Evolutionary conservation across 2,888 invertebrate genomes (phyloP).

Genomic region (Mimas tiliae): DNA sequence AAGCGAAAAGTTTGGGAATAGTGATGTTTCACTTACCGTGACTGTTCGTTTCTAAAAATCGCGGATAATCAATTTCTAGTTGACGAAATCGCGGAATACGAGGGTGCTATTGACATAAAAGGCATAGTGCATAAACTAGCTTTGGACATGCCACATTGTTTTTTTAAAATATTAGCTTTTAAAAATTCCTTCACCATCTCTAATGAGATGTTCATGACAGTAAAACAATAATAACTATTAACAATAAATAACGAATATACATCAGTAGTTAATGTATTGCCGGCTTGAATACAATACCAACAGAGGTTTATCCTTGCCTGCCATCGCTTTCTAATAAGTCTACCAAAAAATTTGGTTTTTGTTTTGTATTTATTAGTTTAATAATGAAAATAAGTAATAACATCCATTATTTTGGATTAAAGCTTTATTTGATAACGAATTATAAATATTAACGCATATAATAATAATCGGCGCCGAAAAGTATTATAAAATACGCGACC

Average conservation of each 20-base stretch:
- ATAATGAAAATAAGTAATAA: too few relatives aligned
- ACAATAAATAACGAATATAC: too few relatives aligned
- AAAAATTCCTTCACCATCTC: too few relatives aligned
- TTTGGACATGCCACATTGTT: too few relatives aligned
- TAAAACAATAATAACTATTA: too few relatives aligned
- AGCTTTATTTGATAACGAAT: background rate
- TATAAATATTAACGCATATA: background rate
- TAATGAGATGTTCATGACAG: too few relatives aligned
- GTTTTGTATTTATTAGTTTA: too few relatives aligned
- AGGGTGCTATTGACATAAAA: background rate
- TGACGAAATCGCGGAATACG: background rate
- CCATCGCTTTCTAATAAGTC: background rate
- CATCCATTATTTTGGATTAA: too few relatives aligned
- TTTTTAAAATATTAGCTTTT: too few relatives aligned
- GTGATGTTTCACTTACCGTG: conserved; percentile 3
- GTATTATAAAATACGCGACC: background rate
- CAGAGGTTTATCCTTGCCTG: background rate
- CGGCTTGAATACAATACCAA: too few relatives aligned
- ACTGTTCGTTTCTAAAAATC: background rate
- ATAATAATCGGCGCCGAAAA: background rate
- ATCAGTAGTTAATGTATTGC: too few relatives aligned
- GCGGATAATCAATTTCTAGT: background rate
- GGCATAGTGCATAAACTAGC: too few relatives aligned
- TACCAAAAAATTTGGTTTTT: background rate
- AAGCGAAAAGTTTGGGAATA: background rate